phyloP scores from a whole-genome alignment of 2,888 invertebrate species.

The Acheta domesticus region DNA sequence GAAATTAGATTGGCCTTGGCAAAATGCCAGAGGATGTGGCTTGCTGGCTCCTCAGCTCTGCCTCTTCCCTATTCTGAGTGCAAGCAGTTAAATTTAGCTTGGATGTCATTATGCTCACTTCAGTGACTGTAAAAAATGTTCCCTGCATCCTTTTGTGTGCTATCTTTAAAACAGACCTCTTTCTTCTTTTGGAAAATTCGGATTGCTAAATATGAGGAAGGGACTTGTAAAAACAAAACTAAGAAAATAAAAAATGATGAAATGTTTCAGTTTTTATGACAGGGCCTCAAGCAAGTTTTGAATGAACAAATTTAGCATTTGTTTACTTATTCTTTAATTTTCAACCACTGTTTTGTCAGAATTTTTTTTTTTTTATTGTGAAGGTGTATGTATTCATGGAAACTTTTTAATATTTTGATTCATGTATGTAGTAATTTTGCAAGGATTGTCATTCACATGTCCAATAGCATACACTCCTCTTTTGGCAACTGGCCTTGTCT shows the following conservation, averaged over 20 bases:
- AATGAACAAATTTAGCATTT: too few species aligned
- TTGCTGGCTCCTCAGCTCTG: not conserved
- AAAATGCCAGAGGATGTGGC: not conserved
- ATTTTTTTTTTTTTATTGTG: not conserved
- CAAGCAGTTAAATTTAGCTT: not conserved
- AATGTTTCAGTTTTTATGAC: too few species aligned
- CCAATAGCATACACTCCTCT: not conserved
- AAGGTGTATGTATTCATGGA: not conserved
- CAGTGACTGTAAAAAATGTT: slow-evolving; percentile 9
- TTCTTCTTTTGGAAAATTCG: not conserved
- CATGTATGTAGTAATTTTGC: too few species aligned
- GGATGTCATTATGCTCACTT: slow-evolving; percentile 5
- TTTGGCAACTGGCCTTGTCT: not conserved
- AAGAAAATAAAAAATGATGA: too few species aligned
- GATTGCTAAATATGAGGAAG: too few species aligned
- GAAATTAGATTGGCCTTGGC: slow-evolving; percentile 1
- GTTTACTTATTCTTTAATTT: too few species aligned
- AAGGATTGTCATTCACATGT: too few species aligned
- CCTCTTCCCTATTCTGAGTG: slow-evolving; percentile 4
- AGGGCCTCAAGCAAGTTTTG: too few species aligned
- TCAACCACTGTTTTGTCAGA: too few species aligned
- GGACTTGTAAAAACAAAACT: too few species aligned
- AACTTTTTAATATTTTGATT: not conserved
- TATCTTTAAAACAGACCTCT: not conserved
- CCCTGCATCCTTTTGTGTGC: not conserved